These are phyloP conservation scores for Xanthorhoe spadicearia DNA, from an alignment of 2,888 invertebrate species.

Conservation along the genomic window DNA sequence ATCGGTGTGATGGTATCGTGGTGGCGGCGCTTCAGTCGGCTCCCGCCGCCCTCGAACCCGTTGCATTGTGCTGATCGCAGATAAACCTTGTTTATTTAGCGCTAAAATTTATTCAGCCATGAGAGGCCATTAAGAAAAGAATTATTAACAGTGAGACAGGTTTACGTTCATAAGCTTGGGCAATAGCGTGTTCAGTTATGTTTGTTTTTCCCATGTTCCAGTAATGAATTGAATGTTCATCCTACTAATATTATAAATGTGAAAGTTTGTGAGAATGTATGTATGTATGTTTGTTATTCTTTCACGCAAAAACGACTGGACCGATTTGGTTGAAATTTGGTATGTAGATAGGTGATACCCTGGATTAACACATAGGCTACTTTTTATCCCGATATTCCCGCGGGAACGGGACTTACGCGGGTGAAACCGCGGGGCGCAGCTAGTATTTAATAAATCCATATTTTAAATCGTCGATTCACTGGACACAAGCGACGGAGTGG, in stretches of 20 bases:
- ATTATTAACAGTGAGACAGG: conserved; percentile 75
- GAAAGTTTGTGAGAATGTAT: no score
- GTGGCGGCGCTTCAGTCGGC: conserved; percentile 80
- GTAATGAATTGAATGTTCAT: conserved; percentile 72
- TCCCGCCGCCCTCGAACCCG: conserved; percentile 70
- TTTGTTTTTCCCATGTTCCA: conserved; percentile 63
- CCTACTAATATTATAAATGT: no score
- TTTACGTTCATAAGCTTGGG: conserved; percentile 71
- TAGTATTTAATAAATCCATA: conserved; percentile 64
- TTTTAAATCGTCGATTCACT: conserved; percentile 45
- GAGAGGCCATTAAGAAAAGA: conserved; percentile 75
- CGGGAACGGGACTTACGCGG: no score
- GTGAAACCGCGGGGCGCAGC: no score
- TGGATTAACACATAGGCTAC: no score
- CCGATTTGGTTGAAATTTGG: no score
- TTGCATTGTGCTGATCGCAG: conserved; percentile 78
- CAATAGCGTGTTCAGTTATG: conserved; percentile 66
- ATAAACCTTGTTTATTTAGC: conserved; percentile 82
- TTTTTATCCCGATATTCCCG: no score
- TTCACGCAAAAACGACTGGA: no score
- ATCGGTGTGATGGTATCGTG: conserved; percentile 82
- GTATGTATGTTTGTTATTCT: no score
- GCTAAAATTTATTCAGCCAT: conserved; percentile 79
- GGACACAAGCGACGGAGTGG: conserved; percentile 52
- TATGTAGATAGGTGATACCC: no score